Conservation (phyloP, 2,888 invertebrate genomes). For the Cosmia pyralina region DNA sequence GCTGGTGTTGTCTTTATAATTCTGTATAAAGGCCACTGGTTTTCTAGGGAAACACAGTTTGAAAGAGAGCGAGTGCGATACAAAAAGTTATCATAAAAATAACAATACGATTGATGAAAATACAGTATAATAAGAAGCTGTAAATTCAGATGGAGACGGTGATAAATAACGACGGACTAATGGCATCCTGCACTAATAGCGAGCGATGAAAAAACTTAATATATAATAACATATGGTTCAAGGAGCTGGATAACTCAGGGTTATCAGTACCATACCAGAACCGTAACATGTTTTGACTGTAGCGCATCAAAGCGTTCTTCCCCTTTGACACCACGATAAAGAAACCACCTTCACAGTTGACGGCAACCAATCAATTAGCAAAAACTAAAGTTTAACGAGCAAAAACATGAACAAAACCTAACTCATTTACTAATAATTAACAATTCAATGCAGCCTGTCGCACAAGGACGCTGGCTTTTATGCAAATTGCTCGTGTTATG, state of each 20-base stretch:
- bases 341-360: constrained; percentile 50
- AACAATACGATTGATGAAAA: not conserved
- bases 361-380: constrained; percentile 21
- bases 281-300: not conserved
- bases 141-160: not conserved
- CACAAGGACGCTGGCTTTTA: constrained; percentile 45
- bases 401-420: constrained; percentile 42
- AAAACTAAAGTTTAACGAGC: constrained; percentile 32
- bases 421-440: constrained; percentile 51
- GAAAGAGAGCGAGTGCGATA: not conserved
- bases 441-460: constrained; percentile 48
- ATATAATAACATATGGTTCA: no score
- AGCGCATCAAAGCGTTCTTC: not conserved
- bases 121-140: not conserved
- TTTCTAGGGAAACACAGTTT: constrained; percentile 13
- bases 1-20: constrained; percentile 59
- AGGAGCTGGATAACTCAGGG: not conserved
- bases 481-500: constrained; percentile 34
- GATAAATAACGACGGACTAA: not conserved
- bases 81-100: not conserved
- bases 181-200: not conserved
- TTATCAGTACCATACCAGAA: not conserved
- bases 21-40: constrained; percentile 47
- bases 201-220: not conserved
- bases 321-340: not conserved